A percentile compares a stretch with the other conserved stretches of the same genome.
Evolutionary conservation across 2,888 invertebrate species (phyloP).

Genomic region (Penaeus monodon): DNA sequence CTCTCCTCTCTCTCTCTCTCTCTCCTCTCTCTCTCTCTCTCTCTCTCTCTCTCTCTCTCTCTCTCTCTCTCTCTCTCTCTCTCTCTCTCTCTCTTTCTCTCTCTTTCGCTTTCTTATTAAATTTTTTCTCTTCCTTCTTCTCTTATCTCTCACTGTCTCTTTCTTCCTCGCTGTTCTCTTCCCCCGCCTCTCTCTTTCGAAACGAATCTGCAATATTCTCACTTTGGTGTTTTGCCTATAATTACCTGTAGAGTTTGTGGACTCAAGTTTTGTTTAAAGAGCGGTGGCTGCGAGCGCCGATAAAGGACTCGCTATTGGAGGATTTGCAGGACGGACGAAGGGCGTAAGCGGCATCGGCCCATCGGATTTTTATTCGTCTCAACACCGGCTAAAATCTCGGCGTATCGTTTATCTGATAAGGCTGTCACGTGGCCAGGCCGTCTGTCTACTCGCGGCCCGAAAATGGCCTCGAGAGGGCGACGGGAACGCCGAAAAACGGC

Average conservation of each 20-base stretch:
- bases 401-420: background rate
- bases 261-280: slow-evolving; percentile 44
- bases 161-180: background rate
- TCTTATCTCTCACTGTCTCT: background rate
- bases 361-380: background rate
- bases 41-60: background rate
- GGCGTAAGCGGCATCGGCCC: slow-evolving; percentile 25
- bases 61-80: background rate
- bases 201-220: background rate
- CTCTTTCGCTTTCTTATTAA: background rate
- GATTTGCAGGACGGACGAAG: slow-evolving; percentile 23
- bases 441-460: background rate
- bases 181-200: background rate
- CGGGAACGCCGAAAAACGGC: background rate
- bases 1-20: no score
- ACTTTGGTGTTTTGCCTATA: slow-evolving; percentile 27
- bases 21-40: background rate
- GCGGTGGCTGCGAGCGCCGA: slow-evolving; percentile 30
- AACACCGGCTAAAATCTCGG: background rate
- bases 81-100: background rate
- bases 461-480: background rate
- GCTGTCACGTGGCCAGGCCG: no score
- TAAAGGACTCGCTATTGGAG: slow-evolving; percentile 43
- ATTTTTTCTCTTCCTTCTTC: background rate
- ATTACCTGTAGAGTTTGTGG: slow-evolving; percentile 32